Conservation (phyloP, 2,797 vertebrate genomes). For the Clarias fuscus region DNA sequence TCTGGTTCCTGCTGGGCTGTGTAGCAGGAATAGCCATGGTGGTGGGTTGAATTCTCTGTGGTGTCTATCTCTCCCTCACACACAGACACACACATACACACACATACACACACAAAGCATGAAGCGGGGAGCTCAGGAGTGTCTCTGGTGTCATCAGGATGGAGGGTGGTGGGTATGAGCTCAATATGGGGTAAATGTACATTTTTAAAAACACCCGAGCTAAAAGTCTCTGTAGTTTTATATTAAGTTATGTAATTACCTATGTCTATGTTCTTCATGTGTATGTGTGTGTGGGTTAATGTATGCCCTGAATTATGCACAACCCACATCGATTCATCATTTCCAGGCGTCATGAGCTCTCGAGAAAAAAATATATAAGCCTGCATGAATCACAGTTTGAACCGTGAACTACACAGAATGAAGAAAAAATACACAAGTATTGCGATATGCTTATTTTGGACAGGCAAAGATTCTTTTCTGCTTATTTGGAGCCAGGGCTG, state of each 20-base stretch:
- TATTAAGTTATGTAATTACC: background rate
- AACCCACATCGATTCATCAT: background rate
- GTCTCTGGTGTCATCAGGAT: background rate
- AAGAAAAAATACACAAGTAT: background rate
- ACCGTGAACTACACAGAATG: background rate
- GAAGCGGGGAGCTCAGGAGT: background rate
- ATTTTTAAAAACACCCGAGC: background rate
- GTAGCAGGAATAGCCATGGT: conserved; percentile 36
- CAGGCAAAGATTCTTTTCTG: background rate
- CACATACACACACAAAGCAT: background rate
- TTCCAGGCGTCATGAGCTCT: background rate
- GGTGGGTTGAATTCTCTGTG: conserved; percentile 47
- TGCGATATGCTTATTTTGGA: conserved; percentile 24
- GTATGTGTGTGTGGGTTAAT: background rate
- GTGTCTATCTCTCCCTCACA: conserved; percentile 28
- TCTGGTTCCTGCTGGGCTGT: conserved; percentile 42
- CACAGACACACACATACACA: background rate
- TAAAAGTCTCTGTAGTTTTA: background rate
- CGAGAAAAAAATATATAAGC: background rate
- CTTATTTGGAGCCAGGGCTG: background rate
- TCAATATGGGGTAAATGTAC: background rate
- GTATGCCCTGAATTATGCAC: background rate
- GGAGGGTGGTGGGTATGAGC: conserved; percentile 2
- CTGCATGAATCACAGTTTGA: background rate
- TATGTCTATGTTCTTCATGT: background rate